Evolutionary conservation across 2,888 invertebrate genomes (phyloP), one percentile per base, ranked within the genome.

Genomic region (Drosophila anceps): DNA sequence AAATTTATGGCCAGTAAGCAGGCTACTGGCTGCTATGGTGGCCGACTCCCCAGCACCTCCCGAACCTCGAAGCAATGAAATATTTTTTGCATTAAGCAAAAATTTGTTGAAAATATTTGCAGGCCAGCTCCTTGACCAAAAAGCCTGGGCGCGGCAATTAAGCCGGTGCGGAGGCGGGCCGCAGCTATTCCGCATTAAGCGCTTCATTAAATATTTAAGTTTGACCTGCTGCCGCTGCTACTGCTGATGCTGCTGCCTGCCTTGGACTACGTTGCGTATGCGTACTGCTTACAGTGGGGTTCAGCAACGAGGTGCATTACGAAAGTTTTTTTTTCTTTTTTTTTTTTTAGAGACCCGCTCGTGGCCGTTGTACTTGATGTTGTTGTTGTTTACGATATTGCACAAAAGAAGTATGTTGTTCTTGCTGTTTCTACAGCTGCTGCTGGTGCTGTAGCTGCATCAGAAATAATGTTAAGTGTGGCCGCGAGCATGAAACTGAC

Each of bases 201-300:
- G 90, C 86, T 86, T 86, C 91, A 86, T 86, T 90, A 90, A 86
- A 90, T 90, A 86, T 86, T 86, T 90, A 90, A 90, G 90, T 82
- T 82, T 82, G 90, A 84, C 85, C 90, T 76, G 81, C 50, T 76
- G 69, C 61, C 51, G 39, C 48, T 39, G 58, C 41, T 12, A 20
- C 51, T 20, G 48, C 31, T 18, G 29, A 29, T 48, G 35, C 8
- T 55, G 27, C 48, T 29, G 20, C 37, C 37, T 65, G 58, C 73
- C 73, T 62, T 83, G 84, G 73, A 60, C 81, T 62, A 77, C 77
- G 73, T 46, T 73, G 89, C 90, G 90, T 84, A 90, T 90, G 70
- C 74, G 87, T 81, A 55, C 73, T 82, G 68, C 27, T 37, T 44
- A 44, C 61, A 29, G 57, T 29, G 41, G 51, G 41, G 24, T 20